Percentiles rank a stretch among this genome's conserved stretches.
Evolutionary conservation across 2,113 vertebrate species (phyloP).

Genomic region (Anoura caudifer): DNA sequence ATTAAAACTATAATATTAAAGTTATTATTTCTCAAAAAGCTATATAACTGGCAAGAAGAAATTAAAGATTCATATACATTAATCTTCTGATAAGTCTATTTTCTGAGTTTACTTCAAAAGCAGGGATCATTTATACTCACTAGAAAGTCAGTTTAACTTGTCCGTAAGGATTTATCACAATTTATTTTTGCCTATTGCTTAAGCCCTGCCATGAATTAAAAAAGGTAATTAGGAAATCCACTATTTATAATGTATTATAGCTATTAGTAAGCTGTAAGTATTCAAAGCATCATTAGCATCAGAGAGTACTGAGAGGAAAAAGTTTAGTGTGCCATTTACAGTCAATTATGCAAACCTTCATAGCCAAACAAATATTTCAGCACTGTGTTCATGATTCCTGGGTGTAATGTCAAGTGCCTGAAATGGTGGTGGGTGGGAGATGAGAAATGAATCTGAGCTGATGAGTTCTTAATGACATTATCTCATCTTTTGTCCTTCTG

Average conservation of each 20-base stretch:
- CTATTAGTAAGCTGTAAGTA: constrained; percentile 39
- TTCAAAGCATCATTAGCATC: constrained; percentile 43
- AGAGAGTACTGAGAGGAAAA: constrained; percentile 22
- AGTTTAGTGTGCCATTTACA: constrained; percentile 33
- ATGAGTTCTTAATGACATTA: constrained; percentile 3
- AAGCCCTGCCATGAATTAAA: constrained; percentile 30
- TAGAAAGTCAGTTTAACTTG: constrained; percentile 16
- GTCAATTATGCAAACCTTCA: constrained; percentile 38
- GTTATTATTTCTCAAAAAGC: neutral
- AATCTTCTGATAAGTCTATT: neutral
- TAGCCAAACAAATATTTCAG: constrained; percentile 37
- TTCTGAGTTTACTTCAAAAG: constrained; percentile 7
- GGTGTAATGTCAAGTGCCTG: constrained; percentile 41
- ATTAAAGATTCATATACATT: neutral
- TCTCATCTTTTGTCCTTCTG: constrained; percentile 1
- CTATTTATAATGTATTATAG: constrained; percentile 46
- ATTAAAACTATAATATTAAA: neutral
- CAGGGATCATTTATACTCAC: neutral
- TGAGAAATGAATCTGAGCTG: constrained; percentile 10
- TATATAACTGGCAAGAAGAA: neutral
- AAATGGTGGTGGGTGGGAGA: neutral
- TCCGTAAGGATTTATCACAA: constrained; percentile 39
- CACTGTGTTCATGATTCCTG: constrained; percentile 21
- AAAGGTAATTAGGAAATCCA: constrained; percentile 43
- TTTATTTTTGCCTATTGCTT: constrained; percentile 48